These are phyloP conservation scores for Heliconius ismenius DNA, from an alignment of 2,888 invertebrate species.

Conservation along the genomic window DNA sequence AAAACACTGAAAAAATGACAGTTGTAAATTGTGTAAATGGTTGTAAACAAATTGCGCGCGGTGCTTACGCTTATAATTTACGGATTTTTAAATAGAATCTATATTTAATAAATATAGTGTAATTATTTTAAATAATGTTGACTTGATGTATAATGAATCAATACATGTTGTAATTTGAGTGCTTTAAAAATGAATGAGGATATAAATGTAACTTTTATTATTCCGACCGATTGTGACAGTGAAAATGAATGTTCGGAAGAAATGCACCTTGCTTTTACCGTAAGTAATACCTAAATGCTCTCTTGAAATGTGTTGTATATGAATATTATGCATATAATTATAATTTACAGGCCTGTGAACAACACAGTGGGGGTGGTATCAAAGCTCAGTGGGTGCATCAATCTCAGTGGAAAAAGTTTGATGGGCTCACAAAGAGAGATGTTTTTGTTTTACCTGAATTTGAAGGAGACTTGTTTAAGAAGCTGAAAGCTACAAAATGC, in stretches of 20 bases:
- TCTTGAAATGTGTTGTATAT: constrained; percentile 32
- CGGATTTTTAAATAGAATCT: constrained; percentile 2
- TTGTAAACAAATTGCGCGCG: constrained; percentile 44
- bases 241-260: constrained; percentile 82
- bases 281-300: constrained; percentile 55
- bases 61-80: background rate
- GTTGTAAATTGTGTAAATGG: constrained; percentile 35
- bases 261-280: constrained; percentile 83
- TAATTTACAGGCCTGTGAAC: constrained; percentile 79
- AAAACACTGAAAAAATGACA: constrained; percentile 32
- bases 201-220: constrained; percentile 78
- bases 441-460: constrained; percentile 91
- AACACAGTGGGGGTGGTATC: constrained; percentile 79
- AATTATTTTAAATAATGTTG: background rate
- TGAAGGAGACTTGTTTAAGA: constrained; percentile 86
- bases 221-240: constrained; percentile 71
- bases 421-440: constrained; percentile 84
- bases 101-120: background rate
- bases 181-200: constrained; percentile 62
- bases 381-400: constrained; percentile 85
- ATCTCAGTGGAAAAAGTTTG: constrained; percentile 81
- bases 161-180: background rate
- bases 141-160: constrained; percentile 3
- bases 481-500: constrained; percentile 84
- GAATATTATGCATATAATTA: constrained; percentile 9